phyloP scores from a whole-genome alignment of 2,797 vertebrate species.

The Myiotriccus ornatus region DNA sequence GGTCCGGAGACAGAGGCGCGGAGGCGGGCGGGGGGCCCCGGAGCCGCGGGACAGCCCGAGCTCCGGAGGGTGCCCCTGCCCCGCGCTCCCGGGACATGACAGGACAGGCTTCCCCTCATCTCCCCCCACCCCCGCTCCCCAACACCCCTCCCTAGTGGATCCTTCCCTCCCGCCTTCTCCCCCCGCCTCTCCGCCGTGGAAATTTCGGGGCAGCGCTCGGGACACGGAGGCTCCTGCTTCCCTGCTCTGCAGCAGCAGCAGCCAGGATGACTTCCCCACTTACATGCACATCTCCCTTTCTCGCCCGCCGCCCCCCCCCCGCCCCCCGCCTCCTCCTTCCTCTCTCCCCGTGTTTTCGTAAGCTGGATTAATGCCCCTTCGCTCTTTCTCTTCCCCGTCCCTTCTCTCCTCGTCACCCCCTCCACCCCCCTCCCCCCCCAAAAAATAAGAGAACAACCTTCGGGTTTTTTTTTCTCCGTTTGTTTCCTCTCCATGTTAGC shows the following conservation, averaged over 20 bases:
- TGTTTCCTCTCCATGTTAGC: slow-evolving; percentile 14
- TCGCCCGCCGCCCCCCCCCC: not conserved
- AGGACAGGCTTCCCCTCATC: not conserved
- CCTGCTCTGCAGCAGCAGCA: not conserved
- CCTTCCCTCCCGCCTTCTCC: not conserved
- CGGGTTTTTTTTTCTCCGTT: not conserved
- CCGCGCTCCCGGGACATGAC: not conserved
- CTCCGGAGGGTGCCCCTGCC: not conserved
- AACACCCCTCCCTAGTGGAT: not conserved
- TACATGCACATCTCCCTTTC: not conserved
- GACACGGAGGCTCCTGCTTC: not conserved
- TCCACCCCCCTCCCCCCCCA: not conserved
- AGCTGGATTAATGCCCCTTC: slow-evolving; percentile 34
- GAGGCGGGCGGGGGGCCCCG: not conserved
- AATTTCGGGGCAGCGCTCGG: not conserved
- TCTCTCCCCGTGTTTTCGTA: not conserved
- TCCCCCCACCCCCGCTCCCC: too few species aligned
- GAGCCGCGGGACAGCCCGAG: not conserved
- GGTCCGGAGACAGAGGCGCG: not conserved
- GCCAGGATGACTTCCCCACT: not conserved
- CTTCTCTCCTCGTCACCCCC: too few species aligned
- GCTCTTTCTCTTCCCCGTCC: not conserved
- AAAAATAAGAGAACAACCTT: not conserved
- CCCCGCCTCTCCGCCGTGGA: not conserved
- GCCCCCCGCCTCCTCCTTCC: not conserved